Percentiles rank a stretch among this genome's conserved stretches.
These are phyloP conservation scores for Oreotragus oreotragus DNA, from an alignment of 2,113 vertebrate species.

Conservation along the genomic window DNA sequence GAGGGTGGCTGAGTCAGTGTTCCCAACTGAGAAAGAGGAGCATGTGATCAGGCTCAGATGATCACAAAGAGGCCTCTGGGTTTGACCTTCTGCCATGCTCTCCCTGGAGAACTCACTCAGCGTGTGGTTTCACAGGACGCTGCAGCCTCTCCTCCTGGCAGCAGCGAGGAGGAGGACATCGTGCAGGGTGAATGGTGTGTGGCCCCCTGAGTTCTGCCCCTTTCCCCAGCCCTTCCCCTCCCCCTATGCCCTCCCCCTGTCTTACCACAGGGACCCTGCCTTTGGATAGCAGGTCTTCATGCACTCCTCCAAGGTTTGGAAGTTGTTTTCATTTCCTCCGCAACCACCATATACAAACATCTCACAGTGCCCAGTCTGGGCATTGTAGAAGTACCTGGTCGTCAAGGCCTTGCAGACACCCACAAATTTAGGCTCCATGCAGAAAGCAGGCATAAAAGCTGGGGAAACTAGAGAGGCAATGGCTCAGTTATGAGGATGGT, in stretches of 20 bases:
- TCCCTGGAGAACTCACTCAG: neutral
- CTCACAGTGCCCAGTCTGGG: neutral
- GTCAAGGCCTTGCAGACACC: neutral
- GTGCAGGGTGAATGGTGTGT: neutral
- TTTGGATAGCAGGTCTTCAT: rapidly evolving
- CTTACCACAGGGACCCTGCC: neutral
- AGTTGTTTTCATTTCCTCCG: neutral
- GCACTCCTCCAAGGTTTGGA: neutral
- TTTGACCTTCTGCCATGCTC: too few relatives aligned
- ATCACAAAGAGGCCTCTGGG: neutral
- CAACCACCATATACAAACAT: rapidly evolving
- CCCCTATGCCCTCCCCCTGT: neutral
- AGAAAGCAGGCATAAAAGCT: neutral
- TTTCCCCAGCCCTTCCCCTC: neutral
- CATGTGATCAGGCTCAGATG: neutral
- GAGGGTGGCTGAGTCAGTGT: neutral
- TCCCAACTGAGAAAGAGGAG: neutral
- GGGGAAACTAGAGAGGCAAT: neutral
- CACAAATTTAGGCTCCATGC: neutral
- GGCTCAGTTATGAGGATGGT: neutral
- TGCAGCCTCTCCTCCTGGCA: neutral
- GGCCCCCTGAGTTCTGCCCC: neutral
- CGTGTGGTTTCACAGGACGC: neutral
- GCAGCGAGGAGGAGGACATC: rapidly evolving
- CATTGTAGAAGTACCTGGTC: neutral